Base-by-base conservation (phyloP, 2,113 vertebrate species). In the Danio rerio region DNA sequence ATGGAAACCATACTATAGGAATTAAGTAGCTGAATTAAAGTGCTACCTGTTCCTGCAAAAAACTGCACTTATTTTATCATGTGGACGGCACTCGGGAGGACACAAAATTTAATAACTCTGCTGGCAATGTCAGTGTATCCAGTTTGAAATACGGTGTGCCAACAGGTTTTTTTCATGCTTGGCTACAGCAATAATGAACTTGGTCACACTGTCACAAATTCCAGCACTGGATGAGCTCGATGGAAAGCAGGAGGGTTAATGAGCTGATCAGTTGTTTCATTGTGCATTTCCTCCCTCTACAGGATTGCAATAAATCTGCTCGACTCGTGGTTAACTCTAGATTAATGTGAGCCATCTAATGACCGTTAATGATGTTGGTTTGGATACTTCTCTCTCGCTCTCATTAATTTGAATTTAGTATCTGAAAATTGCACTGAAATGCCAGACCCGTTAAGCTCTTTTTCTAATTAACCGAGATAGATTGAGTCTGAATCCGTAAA, bases 331-430 rank as follows among this genome's bases (percentile, higher is more conserved):
- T 81, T 85, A 79, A 69, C 80, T 45, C 52, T 31, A 66, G 69
- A 80, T 83, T 58, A 80, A 86, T 82, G 70, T 56, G 59, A 81
- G 70, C 80, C 80, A 74, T 66, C 77, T 79, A 73, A 81, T 80
- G 61, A 45, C 52, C 59, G 40, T 78, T 85, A 81, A 81, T 83
- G 81, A 58, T 83, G 77, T 63, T 83, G 59, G 62, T 83, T 70
- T 70, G 78, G 8, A 74, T 49, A 21, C 50, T 31, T 20, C 61
- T 61, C 61, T 58, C 70, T 82, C 69, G 20, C 31, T 47, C 58
- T 61, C 61, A n/a, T 66, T 79, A 56, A 63, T 55, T 75, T 65
- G 73, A 68, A 65, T 81, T 81, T 81, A 72, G 61, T 55, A 8
- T 78, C 58, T n/a, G 49, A 81, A 81, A 76, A 71, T 65, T 75